phyloP scores from a whole-genome alignment of 2,888 invertebrate species.

The Xestia xanthographa region DNA sequence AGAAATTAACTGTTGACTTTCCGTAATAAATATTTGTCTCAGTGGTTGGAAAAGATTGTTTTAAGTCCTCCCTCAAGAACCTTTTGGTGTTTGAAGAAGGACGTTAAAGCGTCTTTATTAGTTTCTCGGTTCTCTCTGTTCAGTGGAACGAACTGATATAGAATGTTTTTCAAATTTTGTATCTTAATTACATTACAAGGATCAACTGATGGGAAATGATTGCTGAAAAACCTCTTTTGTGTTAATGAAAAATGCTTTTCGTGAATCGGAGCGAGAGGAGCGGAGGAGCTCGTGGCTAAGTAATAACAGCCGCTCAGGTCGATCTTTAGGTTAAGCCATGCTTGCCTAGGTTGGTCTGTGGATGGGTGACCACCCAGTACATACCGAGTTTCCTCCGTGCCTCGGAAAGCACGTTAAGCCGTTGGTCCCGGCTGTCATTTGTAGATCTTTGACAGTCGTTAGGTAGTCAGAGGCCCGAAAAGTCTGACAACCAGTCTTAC shows the following conservation, averaged over 20 bases:
- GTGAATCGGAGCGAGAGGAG: too few relatives aligned
- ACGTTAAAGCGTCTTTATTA: slow-evolving; percentile 69
- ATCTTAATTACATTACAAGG: slow-evolving; percentile 36
- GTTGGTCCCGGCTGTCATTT: too few relatives aligned
- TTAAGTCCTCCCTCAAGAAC: slow-evolving; percentile 69
- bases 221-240: background rate
- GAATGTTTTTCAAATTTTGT: slow-evolving; percentile 36
- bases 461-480: too few relatives aligned
- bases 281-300: too few relatives aligned
- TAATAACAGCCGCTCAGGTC: too few relatives aligned
- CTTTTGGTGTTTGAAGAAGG: slow-evolving; percentile 71
- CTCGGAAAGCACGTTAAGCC: too few relatives aligned
- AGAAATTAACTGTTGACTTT: slow-evolving; percentile 74
- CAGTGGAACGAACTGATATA: slow-evolving; percentile 49
- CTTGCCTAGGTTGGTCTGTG: too few relatives aligned
- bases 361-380: too few relatives aligned
- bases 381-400: too few relatives aligned
- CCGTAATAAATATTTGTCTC: slow-evolving; percentile 77
- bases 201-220: background rate
- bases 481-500: too few relatives aligned
- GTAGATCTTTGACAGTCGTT: too few relatives aligned
- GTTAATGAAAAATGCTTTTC: background rate
- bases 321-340: too few relatives aligned
- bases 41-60: slow-evolving; percentile 73
- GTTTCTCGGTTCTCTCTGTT: slow-evolving; percentile 53